A percentile compares a stretch with the other conserved stretches of the same genome.
Evolutionary conservation across 2,888 invertebrate species (phyloP).

Genomic region (Drosophila lacicola): DNA sequence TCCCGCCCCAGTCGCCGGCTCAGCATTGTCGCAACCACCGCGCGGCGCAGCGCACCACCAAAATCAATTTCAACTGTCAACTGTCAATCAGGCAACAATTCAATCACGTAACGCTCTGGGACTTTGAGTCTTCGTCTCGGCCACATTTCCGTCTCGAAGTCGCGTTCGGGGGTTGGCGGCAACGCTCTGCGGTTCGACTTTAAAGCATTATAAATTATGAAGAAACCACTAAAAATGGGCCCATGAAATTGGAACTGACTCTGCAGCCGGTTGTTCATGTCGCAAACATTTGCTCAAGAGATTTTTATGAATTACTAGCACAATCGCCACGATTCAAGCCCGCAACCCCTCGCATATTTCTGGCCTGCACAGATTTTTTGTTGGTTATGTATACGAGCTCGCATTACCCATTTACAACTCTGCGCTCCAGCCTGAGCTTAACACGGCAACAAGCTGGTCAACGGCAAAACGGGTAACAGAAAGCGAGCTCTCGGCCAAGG

Average conservation of each 20-base stretch:
- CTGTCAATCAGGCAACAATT: constrained; percentile 82
- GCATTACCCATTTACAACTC: constrained; percentile 70
- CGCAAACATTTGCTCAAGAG: constrained; percentile 74
- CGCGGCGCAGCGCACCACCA: constrained; percentile 28
- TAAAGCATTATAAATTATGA: constrained; percentile 57
- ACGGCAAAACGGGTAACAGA: constrained; percentile 8
- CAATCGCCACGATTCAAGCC: constrained; percentile 34
- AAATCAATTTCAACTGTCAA: constrained; percentile 83
- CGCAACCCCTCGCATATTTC: constrained; percentile 23
- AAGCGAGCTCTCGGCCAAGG: constrained; percentile 10
- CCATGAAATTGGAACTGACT: constrained; percentile 22
- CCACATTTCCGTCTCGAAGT: background rate
- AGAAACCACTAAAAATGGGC: constrained; percentile 13
- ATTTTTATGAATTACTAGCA: constrained; percentile 76
- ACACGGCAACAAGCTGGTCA: constrained; percentile 10
- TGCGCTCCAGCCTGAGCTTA: constrained; percentile 7
- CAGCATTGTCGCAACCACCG: constrained; percentile 54
- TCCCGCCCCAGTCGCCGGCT: constrained; percentile 5
- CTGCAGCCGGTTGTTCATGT: constrained; percentile 49
- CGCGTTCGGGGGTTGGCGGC: background rate
- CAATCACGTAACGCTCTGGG: constrained; percentile 75
- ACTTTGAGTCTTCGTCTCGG: constrained; percentile 10
- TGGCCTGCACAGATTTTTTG: constrained; percentile 71
- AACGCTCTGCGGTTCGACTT: constrained; percentile 48
- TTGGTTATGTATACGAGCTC: constrained; percentile 46